Base-by-base conservation (phyloP, 2,888 invertebrate species). In the Ormia ochracea region DNA sequence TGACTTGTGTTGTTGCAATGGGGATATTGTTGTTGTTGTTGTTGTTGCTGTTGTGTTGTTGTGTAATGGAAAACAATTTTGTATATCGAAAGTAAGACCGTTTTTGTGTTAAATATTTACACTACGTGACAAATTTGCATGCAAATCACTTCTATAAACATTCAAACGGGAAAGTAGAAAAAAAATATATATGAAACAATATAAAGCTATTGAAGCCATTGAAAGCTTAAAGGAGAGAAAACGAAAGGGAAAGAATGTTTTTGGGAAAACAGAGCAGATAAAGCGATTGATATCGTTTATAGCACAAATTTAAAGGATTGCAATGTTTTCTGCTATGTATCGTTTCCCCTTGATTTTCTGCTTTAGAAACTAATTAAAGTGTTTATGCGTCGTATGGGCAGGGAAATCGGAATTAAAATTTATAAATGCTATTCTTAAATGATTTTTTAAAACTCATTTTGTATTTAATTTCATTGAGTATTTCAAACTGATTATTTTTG, bases 61-160 rank as follows among this genome's bases (percentile, higher is more conserved):
- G 17, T 41, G 68, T 61, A 66, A 65, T 65, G 26, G 59, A 61
- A 75, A 26, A 56, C 23, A 75, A 43, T 68, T 50, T 54, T 41
- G 28, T 63, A 63, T 70, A 76, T 76, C 56, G 76, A 76, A 70
- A 69, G 69, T 76, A 56, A 63, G 69, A 76, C 48, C 76, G 70
- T 31, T 76, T 63, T 76, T 69, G 56, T 76, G 76, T 56, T 69
- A 78, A 81, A 76, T 82, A 79, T 82, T 82, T 82, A 80, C 82
- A 75, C 69, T 82, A 78, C 82, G 82, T 82, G 82, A 81, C 76
- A 73, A 82, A 82, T 81, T 81, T 81, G 80, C 80, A 82, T 82
- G 82, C 81, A 82, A 82, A 82, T 82, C 82, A 72, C 81, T 81
- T 81, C 70, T 69, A 56, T 56, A 61, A 80, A 80, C 79, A 66